These are phyloP conservation scores for Drosophila murphyi DNA, from an alignment of 1,140 invertebrate species.

Conservation along the genomic window DNA sequence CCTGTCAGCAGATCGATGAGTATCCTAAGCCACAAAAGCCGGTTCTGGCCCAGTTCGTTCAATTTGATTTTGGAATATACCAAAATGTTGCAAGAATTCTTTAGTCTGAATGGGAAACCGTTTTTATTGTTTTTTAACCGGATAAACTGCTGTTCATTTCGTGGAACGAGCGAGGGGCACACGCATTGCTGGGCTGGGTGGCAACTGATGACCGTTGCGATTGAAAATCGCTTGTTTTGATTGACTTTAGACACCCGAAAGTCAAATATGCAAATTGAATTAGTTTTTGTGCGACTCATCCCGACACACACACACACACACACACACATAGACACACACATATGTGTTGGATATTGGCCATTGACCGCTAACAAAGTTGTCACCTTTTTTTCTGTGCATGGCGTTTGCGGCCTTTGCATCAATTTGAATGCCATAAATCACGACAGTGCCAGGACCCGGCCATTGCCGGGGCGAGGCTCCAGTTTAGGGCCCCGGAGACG, in stretches of 20 bases:
- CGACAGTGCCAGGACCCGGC: neutral
- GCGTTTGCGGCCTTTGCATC: constrained; percentile 31
- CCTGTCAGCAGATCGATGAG: too few relatives aligned
- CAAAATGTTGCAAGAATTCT: too few relatives aligned
- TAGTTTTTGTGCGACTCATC: constrained; percentile 18
- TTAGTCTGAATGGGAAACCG: too few relatives aligned
- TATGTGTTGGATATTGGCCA: constrained; percentile 5
- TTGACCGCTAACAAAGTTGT: constrained; percentile 44
- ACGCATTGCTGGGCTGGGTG: neutral
- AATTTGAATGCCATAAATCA: constrained; percentile 57
- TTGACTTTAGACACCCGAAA: constrained; percentile 37
- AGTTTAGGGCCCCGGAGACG: neutral
- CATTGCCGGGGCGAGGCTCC: neutral
- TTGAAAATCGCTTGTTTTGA: constrained; percentile 44
- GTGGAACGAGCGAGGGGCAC: too few relatives aligned
- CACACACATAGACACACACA: constrained; percentile 2
- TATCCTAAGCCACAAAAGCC: too few relatives aligned
- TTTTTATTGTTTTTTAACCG: neutral
- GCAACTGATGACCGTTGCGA: constrained; percentile 19
- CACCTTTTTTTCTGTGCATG: constrained; percentile 42
- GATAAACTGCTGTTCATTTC: constrained; percentile 4
- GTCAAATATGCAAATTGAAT: constrained; percentile 42
- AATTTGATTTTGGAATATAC: too few relatives aligned
- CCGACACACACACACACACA: neutral
- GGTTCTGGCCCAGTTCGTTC: too few relatives aligned